Evolutionary conservation across 2,888 invertebrate species (phyloP).

Genomic region (Platypus cylindrus): DNA sequence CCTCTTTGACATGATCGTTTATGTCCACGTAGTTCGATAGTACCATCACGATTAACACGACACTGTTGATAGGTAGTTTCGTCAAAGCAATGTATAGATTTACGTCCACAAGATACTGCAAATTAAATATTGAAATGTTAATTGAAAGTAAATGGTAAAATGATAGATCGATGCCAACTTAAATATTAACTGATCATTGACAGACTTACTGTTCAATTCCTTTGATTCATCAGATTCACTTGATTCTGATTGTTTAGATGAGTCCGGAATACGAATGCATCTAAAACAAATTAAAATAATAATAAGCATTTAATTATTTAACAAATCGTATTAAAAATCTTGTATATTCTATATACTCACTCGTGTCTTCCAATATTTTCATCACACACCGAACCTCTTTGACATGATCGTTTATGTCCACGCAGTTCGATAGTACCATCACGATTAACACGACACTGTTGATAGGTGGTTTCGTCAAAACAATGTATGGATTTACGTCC

Average conservation of each 20-base stretch:
- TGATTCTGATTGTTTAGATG: no score
- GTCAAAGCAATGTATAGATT: conserved; percentile 9
- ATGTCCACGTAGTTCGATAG: conserved; percentile 2
- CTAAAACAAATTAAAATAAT: no score
- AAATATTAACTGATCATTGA: no score
- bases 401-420: conserved; percentile 10
- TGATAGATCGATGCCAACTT: no score
- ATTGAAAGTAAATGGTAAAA: no score
- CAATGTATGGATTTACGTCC: conserved; percentile 12
- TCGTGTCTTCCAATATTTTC: conserved; percentile 7
- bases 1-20: conserved; percentile 4
- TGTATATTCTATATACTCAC: conserved; percentile 11
- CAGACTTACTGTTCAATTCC: no score
- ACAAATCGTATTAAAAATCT: no score
- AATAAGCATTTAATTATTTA: no score
- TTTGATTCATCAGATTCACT: no score
- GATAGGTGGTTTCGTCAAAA: conserved; percentile 11
- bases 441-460: conserved; percentile 12
- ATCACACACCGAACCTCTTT: conserved; percentile 13
- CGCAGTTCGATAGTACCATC: conserved; percentile 3
- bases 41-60: not conserved
- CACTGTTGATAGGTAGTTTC: conserved; percentile 8
- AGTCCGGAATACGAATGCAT: no score
- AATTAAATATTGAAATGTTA: no score
- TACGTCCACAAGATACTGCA: conserved; percentile 8